Evolutionary conservation across 2,113 vertebrate genomes (phyloP).

Genomic region (Heterotilapia buettikoferi): DNA sequence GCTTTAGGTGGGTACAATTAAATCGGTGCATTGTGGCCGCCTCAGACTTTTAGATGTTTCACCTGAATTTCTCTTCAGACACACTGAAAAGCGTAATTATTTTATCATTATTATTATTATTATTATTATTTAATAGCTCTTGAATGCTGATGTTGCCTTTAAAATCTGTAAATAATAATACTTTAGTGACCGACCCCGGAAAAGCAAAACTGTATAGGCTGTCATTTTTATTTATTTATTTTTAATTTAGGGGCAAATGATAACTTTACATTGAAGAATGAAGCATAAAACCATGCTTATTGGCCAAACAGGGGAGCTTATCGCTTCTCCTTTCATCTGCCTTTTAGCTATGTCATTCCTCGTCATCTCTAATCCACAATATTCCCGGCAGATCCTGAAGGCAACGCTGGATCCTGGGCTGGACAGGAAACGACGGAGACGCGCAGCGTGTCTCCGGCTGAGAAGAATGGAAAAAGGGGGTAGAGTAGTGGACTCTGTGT

Average conservation of each 20-base stretch:
- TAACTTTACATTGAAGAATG: neutral
- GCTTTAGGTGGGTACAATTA: neutral
- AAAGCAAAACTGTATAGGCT: neutral
- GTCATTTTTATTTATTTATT: neutral
- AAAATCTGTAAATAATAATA: neutral
- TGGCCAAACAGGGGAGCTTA: fast-evolving
- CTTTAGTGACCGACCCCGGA: neutral
- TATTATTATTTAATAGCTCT: neutral
- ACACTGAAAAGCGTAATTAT: neutral
- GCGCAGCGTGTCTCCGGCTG: slow-evolving; percentile 53
- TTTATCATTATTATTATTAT: neutral
- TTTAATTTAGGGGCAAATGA: neutral
- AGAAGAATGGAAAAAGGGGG: slow-evolving; percentile 47
- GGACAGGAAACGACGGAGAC: slow-evolving; percentile 66
- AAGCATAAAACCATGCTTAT: neutral
- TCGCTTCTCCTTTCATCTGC: neutral
- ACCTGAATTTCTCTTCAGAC: neutral
- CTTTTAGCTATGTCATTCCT: neutral
- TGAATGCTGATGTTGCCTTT: slow-evolving; percentile 8
- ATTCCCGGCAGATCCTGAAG: slow-evolving; percentile 14
- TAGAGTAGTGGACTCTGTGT: neutral
- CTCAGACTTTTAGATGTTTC: neutral
- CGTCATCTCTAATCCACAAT: fast-evolving
- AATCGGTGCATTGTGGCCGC: neutral
- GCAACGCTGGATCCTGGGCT: slow-evolving; percentile 40